Evolutionary conservation across 2,888 invertebrate species (phyloP), one percentile per base, ranked within the genome.

Genomic region (Melieria crassipennis): DNA sequence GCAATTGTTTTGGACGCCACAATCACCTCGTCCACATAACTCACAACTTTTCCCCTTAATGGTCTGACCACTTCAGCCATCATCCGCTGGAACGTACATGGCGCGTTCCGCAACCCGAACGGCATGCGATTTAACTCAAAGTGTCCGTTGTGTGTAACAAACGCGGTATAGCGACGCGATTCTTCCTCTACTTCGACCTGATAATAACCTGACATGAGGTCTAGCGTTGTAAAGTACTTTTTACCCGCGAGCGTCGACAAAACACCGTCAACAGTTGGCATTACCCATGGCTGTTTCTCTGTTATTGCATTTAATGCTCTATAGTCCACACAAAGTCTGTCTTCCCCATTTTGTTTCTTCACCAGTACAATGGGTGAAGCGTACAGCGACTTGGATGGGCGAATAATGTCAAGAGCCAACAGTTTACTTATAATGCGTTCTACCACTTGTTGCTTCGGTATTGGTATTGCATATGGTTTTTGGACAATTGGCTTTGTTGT

Each of bases 81-180:
- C 71, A 82, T 77, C 47, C 81, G 73, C 65, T 85, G 84, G 70
- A 85, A 87, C 0, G 81, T 80, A 0, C 81, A 77, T 5, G 85
- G 85, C 0, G 87, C 83, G 71, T 74, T 74, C 45, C 64, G 66
- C 3, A 74, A 50, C 56, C 73, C 70, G 46, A 69, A 72, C 42
- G 65, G 66, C 73, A 73, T 72, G 3, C 71, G 56, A 45, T 72
- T 72, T 9, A 61, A 74, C 55, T 74, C 74, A 42, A 61, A 75
- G 67, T 72, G 69, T 5, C 71, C 71, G 30, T 65, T 63, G 13
- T 69, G 64, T 7, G 72, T 70, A 9, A 73, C 50, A 57, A 73
- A 75, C 0, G 69, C 71, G 0, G 74, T 74, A 55, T 45, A 74
- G 46, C 52, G 61, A 13, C 52, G 63, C 7, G 74, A 69, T 11